These are phyloP conservation scores for Contarinia nasturtii DNA, from an alignment of 1,140 invertebrate genomes.

Conservation along the genomic window DNA sequence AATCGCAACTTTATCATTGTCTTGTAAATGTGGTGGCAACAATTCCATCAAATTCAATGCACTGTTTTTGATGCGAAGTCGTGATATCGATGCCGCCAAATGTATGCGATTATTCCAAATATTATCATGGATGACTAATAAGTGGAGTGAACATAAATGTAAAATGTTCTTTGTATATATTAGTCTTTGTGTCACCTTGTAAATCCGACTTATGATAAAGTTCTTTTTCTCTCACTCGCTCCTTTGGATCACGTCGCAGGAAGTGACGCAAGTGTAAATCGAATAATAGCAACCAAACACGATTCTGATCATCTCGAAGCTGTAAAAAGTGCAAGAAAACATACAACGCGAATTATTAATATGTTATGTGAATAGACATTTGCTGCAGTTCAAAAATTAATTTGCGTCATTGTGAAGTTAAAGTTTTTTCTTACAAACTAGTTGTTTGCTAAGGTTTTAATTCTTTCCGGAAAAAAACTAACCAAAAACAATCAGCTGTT, in stretches of 20 bases:
- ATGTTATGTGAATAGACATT: too few species aligned
- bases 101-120: constrained; percentile 39
- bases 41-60: constrained; percentile 43
- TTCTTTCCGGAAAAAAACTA: too few species aligned
- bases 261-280: constrained; percentile 41
- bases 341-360: too few species aligned
- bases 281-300: constrained; percentile 39
- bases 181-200: constrained; percentile 8
- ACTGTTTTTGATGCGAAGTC: constrained; percentile 45
- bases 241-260: constrained; percentile 20
- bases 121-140: constrained; percentile 29
- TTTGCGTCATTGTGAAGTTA: too few species aligned
- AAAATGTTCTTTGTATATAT: not conserved
- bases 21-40: constrained; percentile 43
- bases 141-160: not conserved
- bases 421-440: too few species aligned
- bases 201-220: constrained; percentile 27
- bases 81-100: constrained; percentile 46
- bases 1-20: constrained; percentile 35
- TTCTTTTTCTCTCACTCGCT: constrained; percentile 15
- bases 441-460: too few species aligned
- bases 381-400: too few species aligned
- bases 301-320: constrained; percentile 20
- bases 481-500: too few species aligned
- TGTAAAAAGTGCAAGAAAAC: not conserved